Base-by-base conservation (phyloP, 2,888 invertebrate genomes). In the Piscicola geometra region DNA sequence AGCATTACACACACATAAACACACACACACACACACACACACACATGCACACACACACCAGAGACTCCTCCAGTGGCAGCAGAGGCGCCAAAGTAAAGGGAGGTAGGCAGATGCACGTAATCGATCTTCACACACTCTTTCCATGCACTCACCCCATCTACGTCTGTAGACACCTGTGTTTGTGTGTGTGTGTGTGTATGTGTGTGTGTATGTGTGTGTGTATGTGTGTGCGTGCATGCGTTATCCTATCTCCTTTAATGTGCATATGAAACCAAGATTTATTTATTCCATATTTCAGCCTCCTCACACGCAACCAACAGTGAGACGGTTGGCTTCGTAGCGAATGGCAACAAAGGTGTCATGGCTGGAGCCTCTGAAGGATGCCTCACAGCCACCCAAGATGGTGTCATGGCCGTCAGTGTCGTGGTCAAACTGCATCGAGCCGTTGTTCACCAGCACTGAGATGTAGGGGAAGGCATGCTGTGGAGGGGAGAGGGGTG, bases 391-490 rank as follows among this genome's bases (percentile, higher is more conserved):
- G 35, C 99, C 99, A 25, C 95, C 92, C 21, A 99, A 86, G 86
- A 97, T 94, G 0, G 98, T 98, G 85, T 96, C 96, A 0, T 98
- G 98, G 69, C 99, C 99, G 87, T 99, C 99, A 67, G 93, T 88
- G 84, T 99, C 99, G 86, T 99, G 99, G 86, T 99, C 99, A 86
- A 99, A 99, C 84, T 92, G 91, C 78, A 94, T 88, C 0, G 92
- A 89, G 25, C 99, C 99, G 86, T 99, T 98, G 86, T 94, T 97
- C 1, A 99, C 89, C 97, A 98, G 99, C 1, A 93, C 95, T 75
- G 97, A 97, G 81, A 99, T 91, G 86, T 93, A 99, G 0, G 99
- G 99, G 88, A 99, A 98, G 83, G 93, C 93, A 86, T 98, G 98
- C 96, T 97, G 86, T 18, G 41, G 41, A 41, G 41, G 15, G 41